A percentile compares a stretch with the other conserved stretches of the same genome.
phyloP scores from a whole-genome alignment of 2,797 vertebrate species.

The Sitta carolinensis region DNA sequence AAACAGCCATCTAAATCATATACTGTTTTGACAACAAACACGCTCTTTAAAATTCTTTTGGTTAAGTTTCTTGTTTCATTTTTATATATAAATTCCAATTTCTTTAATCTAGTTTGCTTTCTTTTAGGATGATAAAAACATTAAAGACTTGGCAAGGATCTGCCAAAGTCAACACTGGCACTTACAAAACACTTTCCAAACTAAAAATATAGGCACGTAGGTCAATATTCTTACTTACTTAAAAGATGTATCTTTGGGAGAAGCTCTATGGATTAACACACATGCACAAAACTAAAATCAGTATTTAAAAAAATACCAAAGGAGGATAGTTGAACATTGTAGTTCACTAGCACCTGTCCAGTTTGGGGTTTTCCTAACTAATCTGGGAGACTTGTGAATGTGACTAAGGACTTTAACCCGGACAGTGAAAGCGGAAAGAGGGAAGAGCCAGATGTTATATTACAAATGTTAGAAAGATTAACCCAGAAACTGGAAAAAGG shows the following conservation, averaged over 20 bases:
- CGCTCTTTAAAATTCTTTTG: background rate
- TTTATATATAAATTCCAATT: background rate
- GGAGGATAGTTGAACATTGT: background rate
- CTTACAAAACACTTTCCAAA: background rate
- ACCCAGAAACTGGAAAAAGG: background rate
- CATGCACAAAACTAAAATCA: background rate
- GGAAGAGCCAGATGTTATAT: background rate
- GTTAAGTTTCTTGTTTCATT: background rate
- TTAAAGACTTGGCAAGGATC: background rate
- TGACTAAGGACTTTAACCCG: background rate
- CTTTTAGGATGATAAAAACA: background rate
- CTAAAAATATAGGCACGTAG: background rate
- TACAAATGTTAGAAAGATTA: background rate
- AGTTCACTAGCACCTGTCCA: background rate
- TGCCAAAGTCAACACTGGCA: background rate
- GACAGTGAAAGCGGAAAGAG: background rate
- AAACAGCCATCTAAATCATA: background rate
- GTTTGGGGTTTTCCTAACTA: background rate
- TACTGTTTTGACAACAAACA: constrained; percentile 24
- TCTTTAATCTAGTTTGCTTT: background rate
- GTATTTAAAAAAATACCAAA: background rate
- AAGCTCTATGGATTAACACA: background rate
- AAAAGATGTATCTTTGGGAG: background rate
- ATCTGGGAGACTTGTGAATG: background rate
- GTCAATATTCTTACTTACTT: background rate